phyloP scores from a whole-genome alignment of 2,797 vertebrate species.

The Fringilla coelebs region DNA sequence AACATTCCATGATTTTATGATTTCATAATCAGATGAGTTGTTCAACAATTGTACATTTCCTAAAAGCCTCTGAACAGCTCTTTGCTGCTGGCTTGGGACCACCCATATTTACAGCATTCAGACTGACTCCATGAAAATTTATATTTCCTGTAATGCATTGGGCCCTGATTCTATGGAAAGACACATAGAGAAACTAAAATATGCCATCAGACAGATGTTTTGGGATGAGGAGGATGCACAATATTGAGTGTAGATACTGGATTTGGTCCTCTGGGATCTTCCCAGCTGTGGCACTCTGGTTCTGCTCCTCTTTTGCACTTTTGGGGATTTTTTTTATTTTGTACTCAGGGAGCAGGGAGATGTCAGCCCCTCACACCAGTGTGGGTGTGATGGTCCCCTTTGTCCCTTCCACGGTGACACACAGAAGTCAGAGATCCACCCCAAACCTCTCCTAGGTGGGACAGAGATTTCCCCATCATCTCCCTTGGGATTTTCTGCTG shows the following conservation, averaged over 20 bases:
- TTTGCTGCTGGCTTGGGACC: not conserved
- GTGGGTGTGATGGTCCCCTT: not conserved
- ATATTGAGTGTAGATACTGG: fast-evolving
- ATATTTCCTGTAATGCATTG: not conserved
- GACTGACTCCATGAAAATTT: not conserved
- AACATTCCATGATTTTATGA: not conserved
- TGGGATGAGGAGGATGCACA: not conserved
- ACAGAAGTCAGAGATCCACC: not conserved
- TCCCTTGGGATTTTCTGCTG: not conserved
- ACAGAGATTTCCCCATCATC: not conserved
- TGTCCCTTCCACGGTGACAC: not conserved
- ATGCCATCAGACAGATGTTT: fast-evolving
- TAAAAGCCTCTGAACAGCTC: not conserved
- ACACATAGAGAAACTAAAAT: not conserved
- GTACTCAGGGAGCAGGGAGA: not conserved
- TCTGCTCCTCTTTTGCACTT: not conserved
- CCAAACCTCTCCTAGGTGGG: not conserved
- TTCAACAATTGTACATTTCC: not conserved
- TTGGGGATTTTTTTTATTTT: not conserved
- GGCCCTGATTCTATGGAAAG: not conserved
- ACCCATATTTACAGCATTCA: not conserved
- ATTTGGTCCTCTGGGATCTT: not conserved
- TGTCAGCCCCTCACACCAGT: not conserved
- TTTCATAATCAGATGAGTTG: not conserved
- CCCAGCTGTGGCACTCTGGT: not conserved